Percentiles rank a stretch among this genome's conserved stretches.
These are phyloP conservation scores for Panzeria rudis DNA, from an alignment of 2,888 invertebrate genomes.

Conservation along the genomic window DNA sequence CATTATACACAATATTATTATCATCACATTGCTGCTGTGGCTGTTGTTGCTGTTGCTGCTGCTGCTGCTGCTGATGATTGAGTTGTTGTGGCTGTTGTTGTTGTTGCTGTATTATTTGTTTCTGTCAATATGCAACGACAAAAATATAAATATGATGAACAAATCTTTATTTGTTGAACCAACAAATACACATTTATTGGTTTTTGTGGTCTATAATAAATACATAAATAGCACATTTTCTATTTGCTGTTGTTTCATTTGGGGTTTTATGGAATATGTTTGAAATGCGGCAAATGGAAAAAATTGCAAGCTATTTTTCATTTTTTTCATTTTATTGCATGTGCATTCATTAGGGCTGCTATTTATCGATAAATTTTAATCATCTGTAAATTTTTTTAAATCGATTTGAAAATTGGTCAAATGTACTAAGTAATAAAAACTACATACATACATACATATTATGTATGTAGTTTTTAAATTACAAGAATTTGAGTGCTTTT, in stretches of 20 bases:
- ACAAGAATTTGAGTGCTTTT: too few species aligned
- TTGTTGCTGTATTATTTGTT: constrained; percentile 58
- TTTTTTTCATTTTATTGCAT: background rate
- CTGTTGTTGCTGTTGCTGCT: constrained; percentile 20
- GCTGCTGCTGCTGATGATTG: constrained; percentile 34
- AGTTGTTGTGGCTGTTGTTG: constrained; percentile 45
- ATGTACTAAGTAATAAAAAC: too few species aligned
- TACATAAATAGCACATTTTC: constrained; percentile 59
- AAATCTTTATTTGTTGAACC: constrained; percentile 5
- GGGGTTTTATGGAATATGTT: constrained; percentile 45
- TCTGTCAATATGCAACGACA: constrained; percentile 65
- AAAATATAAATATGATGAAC: constrained; percentile 44
- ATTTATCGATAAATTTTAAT: background rate
- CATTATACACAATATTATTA: constrained; percentile 78
- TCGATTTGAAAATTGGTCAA: background rate
- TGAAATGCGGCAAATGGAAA: constrained; percentile 43
- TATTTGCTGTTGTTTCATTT: constrained; percentile 30
- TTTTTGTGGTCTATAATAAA: constrained; percentile 69
- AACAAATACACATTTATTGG: constrained; percentile 53
- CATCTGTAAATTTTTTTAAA: background rate
- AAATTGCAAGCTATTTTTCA: background rate
- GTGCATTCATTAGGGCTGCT: background rate
- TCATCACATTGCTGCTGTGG: constrained; percentile 69
- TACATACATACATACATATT: too few species aligned
- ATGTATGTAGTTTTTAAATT: too few species aligned